phyloP scores from a whole-genome alignment of 2,888 invertebrate genomes.

The Limnephilus auricula region DNA sequence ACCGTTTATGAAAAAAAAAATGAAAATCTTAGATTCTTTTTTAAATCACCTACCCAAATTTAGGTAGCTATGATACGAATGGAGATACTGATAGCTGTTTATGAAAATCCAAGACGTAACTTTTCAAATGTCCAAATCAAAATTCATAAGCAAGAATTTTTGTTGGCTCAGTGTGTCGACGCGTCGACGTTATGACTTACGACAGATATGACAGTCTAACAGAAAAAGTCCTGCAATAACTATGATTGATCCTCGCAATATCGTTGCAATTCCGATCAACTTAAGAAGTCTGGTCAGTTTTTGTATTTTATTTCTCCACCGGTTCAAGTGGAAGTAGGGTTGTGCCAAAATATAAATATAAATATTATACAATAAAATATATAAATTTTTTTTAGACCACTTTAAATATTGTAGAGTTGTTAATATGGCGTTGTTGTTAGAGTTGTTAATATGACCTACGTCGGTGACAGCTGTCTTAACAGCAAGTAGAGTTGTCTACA shows the following conservation, averaged over 20 bases:
- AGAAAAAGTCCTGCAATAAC: background rate
- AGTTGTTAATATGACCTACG: too few relatives aligned
- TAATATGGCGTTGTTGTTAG: too few relatives aligned
- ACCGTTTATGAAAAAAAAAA: too few relatives aligned
- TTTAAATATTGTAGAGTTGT: too few relatives aligned
- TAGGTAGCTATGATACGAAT: too few relatives aligned
- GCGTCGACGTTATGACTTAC: background rate
- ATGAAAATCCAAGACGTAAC: background rate
- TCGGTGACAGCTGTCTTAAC: too few relatives aligned
- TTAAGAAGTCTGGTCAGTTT: background rate
- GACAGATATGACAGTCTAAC: background rate
- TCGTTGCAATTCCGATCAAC: background rate
- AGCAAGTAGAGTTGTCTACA: too few relatives aligned
- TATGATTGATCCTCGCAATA: background rate
- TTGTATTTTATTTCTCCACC: background rate
- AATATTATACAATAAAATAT: too few relatives aligned
- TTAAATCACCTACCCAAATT: too few relatives aligned
- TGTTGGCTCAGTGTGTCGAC: background rate
- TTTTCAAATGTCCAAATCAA: background rate
- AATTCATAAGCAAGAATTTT: background rate
- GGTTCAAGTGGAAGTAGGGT: background rate
- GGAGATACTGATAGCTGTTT: too few relatives aligned
- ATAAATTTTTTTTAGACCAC: too few relatives aligned
- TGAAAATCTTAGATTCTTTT: too few relatives aligned
- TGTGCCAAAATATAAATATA: background rate